Base-by-base conservation (phyloP, 2,113 vertebrate genomes). In the Misgurnus mizolepis region DNA sequence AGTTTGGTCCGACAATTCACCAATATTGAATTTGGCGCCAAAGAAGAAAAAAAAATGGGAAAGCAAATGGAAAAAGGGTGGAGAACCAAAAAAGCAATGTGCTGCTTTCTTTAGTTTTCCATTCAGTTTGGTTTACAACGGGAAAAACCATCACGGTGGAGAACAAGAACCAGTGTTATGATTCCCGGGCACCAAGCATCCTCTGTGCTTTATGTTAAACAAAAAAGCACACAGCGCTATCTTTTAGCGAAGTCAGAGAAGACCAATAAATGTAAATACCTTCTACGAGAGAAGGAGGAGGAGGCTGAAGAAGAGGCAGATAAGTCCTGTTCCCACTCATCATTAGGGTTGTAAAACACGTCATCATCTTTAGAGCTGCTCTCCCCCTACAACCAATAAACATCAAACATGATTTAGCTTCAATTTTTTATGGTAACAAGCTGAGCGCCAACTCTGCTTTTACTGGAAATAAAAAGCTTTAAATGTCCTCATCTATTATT, bases 301-400 rank as follows among this genome's bases (percentile, higher is more conserved):
- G 89, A 49, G 22, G 22, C 22, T 0, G 90, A 61, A 0, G 94
- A 91, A 40, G 89, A 89, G 64, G 88, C 89, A 40, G 93, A 94
- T 87, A 98, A 86, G 89, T 99, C 96, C 80, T 95, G 95, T 74
- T 99, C 97, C 98, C 98, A 99, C 76, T 97, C 96, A 90, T 98
- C 97, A 87, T 91, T 91, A 47, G 96, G 96, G 85, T 95, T 93
- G 84, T 96, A 97, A 93, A 98, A 97, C 78, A 97, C 86, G 74
- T 96, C 94, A 73, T 95, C 96, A 89, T 92, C 88, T 91, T 89
- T 94, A 85, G 85, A 89, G 82, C 81, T 80, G 55, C 89, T 75
- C 58, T 92, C 91, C 80, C 86, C 94, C 98, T 99, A 88, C 47
- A 69, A 80, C 86, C 84, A 88, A 83, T 61, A 80, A 76, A 70